phyloP scores from a whole-genome alignment of 2,888 invertebrate genomes.

The Drosophila mulleri region DNA sequence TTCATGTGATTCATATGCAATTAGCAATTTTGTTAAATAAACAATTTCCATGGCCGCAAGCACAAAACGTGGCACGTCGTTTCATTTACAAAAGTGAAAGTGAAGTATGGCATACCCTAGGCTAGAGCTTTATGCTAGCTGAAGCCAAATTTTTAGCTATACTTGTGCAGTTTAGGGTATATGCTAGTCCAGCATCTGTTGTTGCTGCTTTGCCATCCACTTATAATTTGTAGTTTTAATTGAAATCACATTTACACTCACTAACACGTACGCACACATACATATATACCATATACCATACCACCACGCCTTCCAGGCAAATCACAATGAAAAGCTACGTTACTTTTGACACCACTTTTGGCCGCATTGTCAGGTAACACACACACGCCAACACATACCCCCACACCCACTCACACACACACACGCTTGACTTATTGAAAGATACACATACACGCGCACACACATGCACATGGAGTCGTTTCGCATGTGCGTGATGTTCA shows the following conservation, averaged over 20 bases:
- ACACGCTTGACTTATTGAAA: constrained; percentile 23
- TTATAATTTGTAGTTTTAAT: constrained; percentile 59
- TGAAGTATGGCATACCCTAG: too few species aligned
- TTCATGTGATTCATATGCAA: constrained; percentile 13
- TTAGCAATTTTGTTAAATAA: constrained; percentile 22
- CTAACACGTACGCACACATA: constrained; percentile 37
- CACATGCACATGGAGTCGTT: constrained; percentile 1
- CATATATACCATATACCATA: too few species aligned
- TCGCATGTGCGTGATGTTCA: constrained; percentile 78
- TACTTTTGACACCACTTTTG: constrained; percentile 66
- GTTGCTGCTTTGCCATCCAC: not conserved
- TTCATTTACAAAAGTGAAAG: constrained; percentile 1
- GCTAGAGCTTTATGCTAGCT: too few species aligned
- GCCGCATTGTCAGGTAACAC: constrained; percentile 57
- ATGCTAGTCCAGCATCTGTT: not conserved
- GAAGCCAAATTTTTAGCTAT: too few species aligned
- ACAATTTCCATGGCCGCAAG: constrained; percentile 19
- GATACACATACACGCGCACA: constrained; percentile 10
- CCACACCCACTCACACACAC: not conserved
- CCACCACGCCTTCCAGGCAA: constrained; percentile 24
- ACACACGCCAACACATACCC: constrained; percentile 12
- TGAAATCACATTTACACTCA: constrained; percentile 67
- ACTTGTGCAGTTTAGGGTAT: not conserved
- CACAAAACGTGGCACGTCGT: constrained; percentile 6
- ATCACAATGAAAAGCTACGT: constrained; percentile 69